phyloP scores from a whole-genome alignment of 2,113 vertebrate genomes.

The Plecotus auritus region DNA sequence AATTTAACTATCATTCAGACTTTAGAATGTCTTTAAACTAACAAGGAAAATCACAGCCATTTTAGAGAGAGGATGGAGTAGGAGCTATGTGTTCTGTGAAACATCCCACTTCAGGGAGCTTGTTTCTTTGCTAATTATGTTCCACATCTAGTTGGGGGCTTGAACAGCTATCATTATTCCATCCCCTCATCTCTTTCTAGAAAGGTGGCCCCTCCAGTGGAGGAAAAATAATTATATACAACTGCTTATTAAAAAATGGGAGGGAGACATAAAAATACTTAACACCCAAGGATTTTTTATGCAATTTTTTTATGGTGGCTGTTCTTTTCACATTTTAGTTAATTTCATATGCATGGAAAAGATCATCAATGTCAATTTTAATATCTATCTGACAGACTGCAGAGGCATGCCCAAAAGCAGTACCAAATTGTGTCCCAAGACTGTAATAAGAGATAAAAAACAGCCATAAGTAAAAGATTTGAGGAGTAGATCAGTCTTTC shows the following conservation, averaged over 20 bases:
- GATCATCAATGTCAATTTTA: not conserved
- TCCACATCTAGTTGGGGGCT: not conserved
- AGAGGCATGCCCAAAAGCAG: not conserved
- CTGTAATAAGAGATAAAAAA: not conserved
- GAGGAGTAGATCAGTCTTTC: not conserved
- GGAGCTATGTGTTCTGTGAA: conserved; percentile 25
- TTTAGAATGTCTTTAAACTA: conserved; percentile 59
- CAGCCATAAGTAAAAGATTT: not conserved
- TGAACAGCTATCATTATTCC: conserved; percentile 38
- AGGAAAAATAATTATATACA: conserved; percentile 38
- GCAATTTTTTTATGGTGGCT: not conserved
- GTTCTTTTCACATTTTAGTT: not conserved
- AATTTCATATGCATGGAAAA: not conserved
- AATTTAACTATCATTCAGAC: conserved; percentile 48
- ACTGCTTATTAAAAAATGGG: not conserved
- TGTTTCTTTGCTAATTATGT: conserved; percentile 38
- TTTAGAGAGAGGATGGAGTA: conserved; percentile 10
- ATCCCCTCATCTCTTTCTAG: not conserved
- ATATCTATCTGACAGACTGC: not conserved
- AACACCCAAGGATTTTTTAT: not conserved
- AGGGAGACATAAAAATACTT: not conserved
- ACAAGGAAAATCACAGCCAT: conserved; percentile 17
- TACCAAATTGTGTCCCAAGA: not conserved
- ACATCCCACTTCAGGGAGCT: conserved; percentile 4
- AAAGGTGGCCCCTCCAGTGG: not conserved